Base-by-base conservation (phyloP, 2,888 invertebrate genomes). In the Dolomedes plantarius region DNA sequence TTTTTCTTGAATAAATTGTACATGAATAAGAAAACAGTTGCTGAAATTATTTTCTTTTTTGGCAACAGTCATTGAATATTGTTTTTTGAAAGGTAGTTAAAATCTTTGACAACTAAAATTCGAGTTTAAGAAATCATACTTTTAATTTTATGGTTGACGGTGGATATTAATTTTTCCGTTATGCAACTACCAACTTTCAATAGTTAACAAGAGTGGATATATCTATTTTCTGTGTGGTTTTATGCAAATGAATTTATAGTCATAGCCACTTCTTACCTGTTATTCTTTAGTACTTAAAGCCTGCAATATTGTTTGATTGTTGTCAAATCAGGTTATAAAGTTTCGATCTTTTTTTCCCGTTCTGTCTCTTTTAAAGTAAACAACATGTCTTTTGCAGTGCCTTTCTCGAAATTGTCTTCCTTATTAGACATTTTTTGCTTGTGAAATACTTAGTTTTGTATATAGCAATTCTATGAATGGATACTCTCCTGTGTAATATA, bases 401-500 rank as follows among this genome's bases (percentile, higher is more conserved):
- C 83, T 85, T 85, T 56, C 56, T 78, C 64, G 13, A 27, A 85
- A 72, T 73, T 56, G 73, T 78, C 83, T 85, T 77, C 77, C 77
- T 85, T 73, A 77, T 73, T 85, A 68, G 72, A 67, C 65, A 73
- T 73, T 77, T n/a, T 73, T 41, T 80, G 36, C 67, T 46, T 71
- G 67, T 65, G 73, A 77, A 72, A 32, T 36, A 68, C 75, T 75
- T 67, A 71, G 74, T 76, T 83, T 72, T 85, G 83, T 85, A 85
- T 23, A 85, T 85, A 85, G 83, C 67, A 77, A 65, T 62, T 78
- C 77, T 67, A 85, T 68, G 67, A 77, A 71, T 83, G 76, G 76
- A 72, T 73, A 32, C 75, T 75, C 41, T 56, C 62, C 65, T 86
- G 74, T 78, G 82, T 83, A 83, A 83, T 79, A 86, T 79, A 86